Conservation (phyloP, 2,113 vertebrate species). For the Ardeotis arabs region DNA sequence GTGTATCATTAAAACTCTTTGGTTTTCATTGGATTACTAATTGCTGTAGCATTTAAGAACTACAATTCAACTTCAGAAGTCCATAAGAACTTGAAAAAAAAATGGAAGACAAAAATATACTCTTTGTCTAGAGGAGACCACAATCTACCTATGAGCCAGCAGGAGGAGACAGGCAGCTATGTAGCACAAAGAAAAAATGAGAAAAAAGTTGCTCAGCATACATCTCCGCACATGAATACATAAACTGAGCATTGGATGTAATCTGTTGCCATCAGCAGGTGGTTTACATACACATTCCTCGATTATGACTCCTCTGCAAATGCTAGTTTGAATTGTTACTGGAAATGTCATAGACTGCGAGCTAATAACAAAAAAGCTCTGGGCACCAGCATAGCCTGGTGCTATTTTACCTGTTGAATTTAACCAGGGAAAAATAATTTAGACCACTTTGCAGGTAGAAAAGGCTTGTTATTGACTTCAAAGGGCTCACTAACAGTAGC, state of each 20-base stretch:
- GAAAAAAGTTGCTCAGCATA: not conserved
- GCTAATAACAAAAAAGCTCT: not conserved
- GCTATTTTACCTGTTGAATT: not conserved
- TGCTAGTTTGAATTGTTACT: not conserved
- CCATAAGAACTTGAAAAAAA: not conserved
- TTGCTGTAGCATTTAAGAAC: not conserved
- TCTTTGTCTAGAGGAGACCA: not conserved
- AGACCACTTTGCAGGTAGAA: not conserved
- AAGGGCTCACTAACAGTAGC: not conserved
- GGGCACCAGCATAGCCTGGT: not conserved
- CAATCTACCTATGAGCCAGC: not conserved
- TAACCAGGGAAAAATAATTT: not conserved
- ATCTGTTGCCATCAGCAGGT: slow-evolving; percentile 2
- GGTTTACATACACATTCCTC: not conserved
- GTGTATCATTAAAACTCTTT: not conserved
- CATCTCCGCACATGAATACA: not conserved
- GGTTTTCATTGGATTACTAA: not conserved
- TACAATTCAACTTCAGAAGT: not conserved
- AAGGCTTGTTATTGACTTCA: not conserved
- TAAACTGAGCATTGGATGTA: not conserved
- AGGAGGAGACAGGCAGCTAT: not conserved
- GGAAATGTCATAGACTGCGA: not conserved
- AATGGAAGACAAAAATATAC: not conserved
- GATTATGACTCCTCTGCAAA: not conserved
- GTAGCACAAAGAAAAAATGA: not conserved